Conservation (phyloP, 2,797 vertebrate genomes). For the Ctenosaura bakeri region DNA sequence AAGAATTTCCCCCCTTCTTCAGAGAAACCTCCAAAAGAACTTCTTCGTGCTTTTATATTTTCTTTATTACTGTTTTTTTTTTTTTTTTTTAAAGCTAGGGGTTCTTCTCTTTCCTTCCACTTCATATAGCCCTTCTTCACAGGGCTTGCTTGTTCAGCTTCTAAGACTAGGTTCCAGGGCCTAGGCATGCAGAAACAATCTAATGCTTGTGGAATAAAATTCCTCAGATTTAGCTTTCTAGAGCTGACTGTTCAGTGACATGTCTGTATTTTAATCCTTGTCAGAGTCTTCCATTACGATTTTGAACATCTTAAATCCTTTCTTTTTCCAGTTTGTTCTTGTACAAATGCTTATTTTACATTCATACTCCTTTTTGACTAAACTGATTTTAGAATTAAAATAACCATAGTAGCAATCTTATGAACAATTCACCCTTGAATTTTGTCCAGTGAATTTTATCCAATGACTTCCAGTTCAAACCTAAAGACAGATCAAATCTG, state of each 20-base stretch:
- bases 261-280: not conserved
- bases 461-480: not conserved
- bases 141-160: not conserved
- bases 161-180: not conserved
- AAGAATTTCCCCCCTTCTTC: constrained; percentile 32
- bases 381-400: not conserved
- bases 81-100: not conserved
- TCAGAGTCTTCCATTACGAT: not conserved
- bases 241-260: not conserved
- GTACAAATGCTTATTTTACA: not conserved
- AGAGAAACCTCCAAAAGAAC: constrained; percentile 7
- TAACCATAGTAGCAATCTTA: not conserved
- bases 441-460: not conserved
- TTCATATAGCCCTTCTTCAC: not conserved
- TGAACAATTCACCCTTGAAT: not conserved
- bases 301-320: not conserved
- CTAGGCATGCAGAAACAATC: not conserved
- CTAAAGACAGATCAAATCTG: not conserved
- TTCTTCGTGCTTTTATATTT: not conserved
- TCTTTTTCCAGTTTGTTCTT: not conserved
- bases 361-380: not conserved
- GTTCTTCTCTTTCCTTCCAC: constrained; percentile 12
- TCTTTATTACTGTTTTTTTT: not conserved
- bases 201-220: not conserved
- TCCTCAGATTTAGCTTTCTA: not conserved